Percentiles rank a stretch among this genome's conserved stretches.
These are phyloP conservation scores for Coreoperca whiteheadi DNA, from an alignment of 2,113 vertebrate species.

Conservation along the genomic window DNA sequence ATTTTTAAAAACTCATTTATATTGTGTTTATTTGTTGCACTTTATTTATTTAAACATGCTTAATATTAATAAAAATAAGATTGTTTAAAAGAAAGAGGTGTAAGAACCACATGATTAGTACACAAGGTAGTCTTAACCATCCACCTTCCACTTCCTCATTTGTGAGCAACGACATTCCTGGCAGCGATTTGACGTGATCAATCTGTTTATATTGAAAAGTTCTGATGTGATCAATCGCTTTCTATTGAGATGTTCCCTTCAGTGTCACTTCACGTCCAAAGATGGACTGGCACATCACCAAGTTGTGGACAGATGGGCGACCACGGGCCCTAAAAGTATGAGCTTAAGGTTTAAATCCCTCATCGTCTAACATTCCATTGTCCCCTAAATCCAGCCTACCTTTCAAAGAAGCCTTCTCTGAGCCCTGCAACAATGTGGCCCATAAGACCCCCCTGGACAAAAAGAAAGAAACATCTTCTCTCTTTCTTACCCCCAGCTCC, in stretches of 20 bases:
- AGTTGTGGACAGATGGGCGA: constrained; percentile 21
- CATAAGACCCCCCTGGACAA: constrained; percentile 65
- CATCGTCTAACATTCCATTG: constrained; percentile 82
- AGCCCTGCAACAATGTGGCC: constrained; percentile 79
- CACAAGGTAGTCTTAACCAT: not conserved
- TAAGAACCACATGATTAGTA: not conserved
- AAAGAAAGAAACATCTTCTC: constrained; percentile 70
- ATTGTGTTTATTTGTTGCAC: not conserved
- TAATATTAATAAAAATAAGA: not conserved
- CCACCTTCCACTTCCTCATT: not conserved
- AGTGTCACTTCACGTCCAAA: constrained; percentile 34
- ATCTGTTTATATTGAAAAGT: constrained; percentile 11
- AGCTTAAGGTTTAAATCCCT: constrained; percentile 76
- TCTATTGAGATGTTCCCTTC: constrained; percentile 57
- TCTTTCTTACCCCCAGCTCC: constrained; percentile 57
- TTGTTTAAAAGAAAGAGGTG: not conserved
- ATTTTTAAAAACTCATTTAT: not conserved
- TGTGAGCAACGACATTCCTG: not conserved
- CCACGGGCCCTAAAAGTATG: constrained; percentile 48
- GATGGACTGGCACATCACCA: constrained; percentile 29
- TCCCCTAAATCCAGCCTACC: constrained; percentile 68
- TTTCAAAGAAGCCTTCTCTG: constrained; percentile 74
- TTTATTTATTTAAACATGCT: not conserved
- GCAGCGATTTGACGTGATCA: not conserved
- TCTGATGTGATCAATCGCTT: constrained; percentile 11